Percentiles rank a stretch among this genome's conserved stretches.
Conservation (phyloP, 1,140 invertebrate species). For the Rhynchophorus ferrugineus region DNA sequence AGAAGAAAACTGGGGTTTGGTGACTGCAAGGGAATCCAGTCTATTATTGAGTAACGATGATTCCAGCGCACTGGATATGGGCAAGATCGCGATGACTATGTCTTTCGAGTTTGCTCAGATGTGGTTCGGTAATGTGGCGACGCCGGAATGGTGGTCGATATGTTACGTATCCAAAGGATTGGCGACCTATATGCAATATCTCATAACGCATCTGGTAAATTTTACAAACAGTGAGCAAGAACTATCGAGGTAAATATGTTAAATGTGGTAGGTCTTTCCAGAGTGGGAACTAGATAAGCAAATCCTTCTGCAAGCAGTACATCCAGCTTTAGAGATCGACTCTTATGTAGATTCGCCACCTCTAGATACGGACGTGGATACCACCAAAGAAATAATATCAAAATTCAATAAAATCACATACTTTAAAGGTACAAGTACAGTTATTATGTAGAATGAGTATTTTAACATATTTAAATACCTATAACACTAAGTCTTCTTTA, state of each 20-base stretch:
- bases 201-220: conserved; percentile 19
- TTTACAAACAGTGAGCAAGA: not conserved
- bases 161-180: conserved; percentile 47
- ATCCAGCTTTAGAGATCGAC: not conserved
- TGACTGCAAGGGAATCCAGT: conserved; percentile 73
- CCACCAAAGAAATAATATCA: not conserved
- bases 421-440: not conserved
- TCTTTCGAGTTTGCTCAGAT: conserved; percentile 57
- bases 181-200: conserved; percentile 42
- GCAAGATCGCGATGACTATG: conserved; percentile 46
- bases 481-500: no score
- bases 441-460: not conserved
- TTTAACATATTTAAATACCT: no score
- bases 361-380: not conserved
- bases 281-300: conserved; percentile 37
- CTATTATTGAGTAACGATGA: conserved; percentile 49
- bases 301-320: not conserved
- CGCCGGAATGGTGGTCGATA: conserved; percentile 45
- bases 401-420: not conserved
- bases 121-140: conserved; percentile 66
- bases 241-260: not conserved
- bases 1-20: conserved; percentile 84
- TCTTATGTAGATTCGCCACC: not conserved
- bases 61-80: conserved; percentile 39
- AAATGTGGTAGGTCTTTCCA: conserved; percentile 9